Percentiles rank a stretch among this genome's conserved stretches.
These are phyloP conservation scores for Leptonema lineaticorne DNA, from an alignment of 1,140 invertebrate genomes.

Conservation along the genomic window DNA sequence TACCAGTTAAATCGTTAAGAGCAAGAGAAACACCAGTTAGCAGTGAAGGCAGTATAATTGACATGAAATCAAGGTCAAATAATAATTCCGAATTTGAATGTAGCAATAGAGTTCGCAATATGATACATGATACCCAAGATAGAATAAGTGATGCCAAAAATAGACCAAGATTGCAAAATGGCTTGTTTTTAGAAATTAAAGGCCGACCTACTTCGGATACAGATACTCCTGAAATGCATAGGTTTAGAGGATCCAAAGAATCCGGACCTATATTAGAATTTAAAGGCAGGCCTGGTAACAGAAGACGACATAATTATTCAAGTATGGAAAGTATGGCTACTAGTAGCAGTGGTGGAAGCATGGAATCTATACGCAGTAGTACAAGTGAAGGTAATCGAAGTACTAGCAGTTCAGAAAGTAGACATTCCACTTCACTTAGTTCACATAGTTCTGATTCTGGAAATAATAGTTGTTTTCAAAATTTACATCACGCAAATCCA, in stretches of 20 bases:
- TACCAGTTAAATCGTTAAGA: slow-evolving; percentile 64
- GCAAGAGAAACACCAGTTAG: slow-evolving; percentile 62
- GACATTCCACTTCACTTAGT: slow-evolving; percentile 75
- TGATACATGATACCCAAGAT: slow-evolving; percentile 54
- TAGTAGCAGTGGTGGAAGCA: slow-evolving; percentile 78
- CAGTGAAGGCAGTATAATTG: slow-evolving; percentile 64
- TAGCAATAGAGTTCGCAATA: slow-evolving; percentile 52
- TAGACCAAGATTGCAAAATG: slow-evolving; percentile 61
- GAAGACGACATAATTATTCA: slow-evolving; percentile 68
- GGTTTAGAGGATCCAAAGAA: slow-evolving; percentile 57
- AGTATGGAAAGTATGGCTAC: slow-evolving; percentile 85
- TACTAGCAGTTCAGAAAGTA: slow-evolving; percentile 76
- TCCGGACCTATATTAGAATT: slow-evolving; percentile 67
- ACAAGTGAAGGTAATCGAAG: slow-evolving; percentile 80
- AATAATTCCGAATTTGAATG: slow-evolving; percentile 53
- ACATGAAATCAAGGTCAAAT: slow-evolving; percentile 48
- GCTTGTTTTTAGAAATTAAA: slow-evolving; percentile 69
- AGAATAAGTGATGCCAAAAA: slow-evolving; percentile 61
- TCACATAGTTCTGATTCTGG: slow-evolving; percentile 81
- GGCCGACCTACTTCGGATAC: slow-evolving; percentile 63
- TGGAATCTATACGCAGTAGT: slow-evolving; percentile 79
- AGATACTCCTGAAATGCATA: slow-evolving; percentile 57
- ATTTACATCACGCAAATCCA: slow-evolving; percentile 59
- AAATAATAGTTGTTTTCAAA: slow-evolving; percentile 60
- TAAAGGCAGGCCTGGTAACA: slow-evolving; percentile 63